These are phyloP conservation scores for Apogon talboti DNA, from an alignment of 2,797 vertebrate species.

Conservation along the genomic window DNA sequence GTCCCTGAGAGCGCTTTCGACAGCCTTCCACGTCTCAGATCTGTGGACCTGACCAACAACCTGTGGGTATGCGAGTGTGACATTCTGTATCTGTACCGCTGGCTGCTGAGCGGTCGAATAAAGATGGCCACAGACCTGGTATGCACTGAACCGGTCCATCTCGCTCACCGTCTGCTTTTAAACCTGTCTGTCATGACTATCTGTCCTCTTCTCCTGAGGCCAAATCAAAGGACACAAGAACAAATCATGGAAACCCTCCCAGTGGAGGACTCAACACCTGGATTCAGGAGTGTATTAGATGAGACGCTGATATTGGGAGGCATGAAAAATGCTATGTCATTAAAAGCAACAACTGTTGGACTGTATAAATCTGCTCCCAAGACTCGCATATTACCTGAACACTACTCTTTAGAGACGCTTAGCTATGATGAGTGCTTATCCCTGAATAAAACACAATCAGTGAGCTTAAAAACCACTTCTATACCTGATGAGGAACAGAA, in stretches of 20 bases:
- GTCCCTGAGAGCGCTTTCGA: slow-evolving; percentile 83
- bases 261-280: neutral
- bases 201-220: slow-evolving; percentile 76
- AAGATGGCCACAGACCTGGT: slow-evolving; percentile 80
- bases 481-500: slow-evolving; percentile 41
- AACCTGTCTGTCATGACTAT: slow-evolving; percentile 80
- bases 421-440: slow-evolving; percentile 81
- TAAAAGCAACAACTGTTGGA: slow-evolving; percentile 1
- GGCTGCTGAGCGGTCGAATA: slow-evolving; percentile 78
- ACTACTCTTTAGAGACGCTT: slow-evolving; percentile 72
- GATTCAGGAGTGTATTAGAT: neutral
- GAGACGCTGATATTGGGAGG: slow-evolving; percentile 13
- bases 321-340: slow-evolving; percentile 9
- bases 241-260: slow-evolving; percentile 2
- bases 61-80: slow-evolving; percentile 85
- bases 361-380: neutral
- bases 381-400: slow-evolving; percentile 39
- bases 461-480: slow-evolving; percentile 48
- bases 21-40: slow-evolving; percentile 70
- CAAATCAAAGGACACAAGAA: slow-evolving; percentile 47
- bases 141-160: slow-evolving; percentile 79
- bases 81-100: slow-evolving; percentile 84
- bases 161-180: slow-evolving; percentile 79
- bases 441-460: slow-evolving; percentile 62
- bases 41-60: slow-evolving; percentile 80